These are phyloP conservation scores for Listronotus bonariensis DNA, from an alignment of 1,140 invertebrate species.

Conservation along the genomic window DNA sequence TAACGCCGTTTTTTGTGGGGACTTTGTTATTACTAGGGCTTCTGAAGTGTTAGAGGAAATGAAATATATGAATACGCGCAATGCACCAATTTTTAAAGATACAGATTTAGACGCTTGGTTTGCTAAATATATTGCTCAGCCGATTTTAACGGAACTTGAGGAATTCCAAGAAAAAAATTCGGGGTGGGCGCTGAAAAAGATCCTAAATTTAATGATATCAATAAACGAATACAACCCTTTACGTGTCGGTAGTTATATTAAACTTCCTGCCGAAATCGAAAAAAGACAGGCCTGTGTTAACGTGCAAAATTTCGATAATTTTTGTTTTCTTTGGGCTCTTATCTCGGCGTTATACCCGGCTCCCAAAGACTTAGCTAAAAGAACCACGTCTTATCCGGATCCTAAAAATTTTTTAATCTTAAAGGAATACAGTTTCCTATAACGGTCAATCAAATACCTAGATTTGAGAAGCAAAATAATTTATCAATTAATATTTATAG, in stretches of 20 bases:
- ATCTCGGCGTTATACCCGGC: constrained; percentile 42
- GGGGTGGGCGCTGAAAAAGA: constrained; percentile 32
- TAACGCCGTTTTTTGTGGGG: neutral
- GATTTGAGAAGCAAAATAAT: constrained; percentile 32
- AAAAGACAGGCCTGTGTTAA: constrained; percentile 52
- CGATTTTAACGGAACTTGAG: constrained; percentile 32
- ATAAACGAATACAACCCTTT: constrained; percentile 48
- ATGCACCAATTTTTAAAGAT: constrained; percentile 18
- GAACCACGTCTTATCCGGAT: too few relatives aligned
- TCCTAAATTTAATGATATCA: constrained; percentile 23
- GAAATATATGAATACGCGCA: constrained; percentile 18
- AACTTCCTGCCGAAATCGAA: constrained; percentile 48
- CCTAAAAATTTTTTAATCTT: too few relatives aligned
- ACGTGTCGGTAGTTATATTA: constrained; percentile 45
- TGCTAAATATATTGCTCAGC: constrained; percentile 6
- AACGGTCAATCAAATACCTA: too few relatives aligned
- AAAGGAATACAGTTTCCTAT: too few relatives aligned
- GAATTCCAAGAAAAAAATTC: too few relatives aligned
- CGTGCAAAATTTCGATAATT: constrained; percentile 52
- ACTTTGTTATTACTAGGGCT: too few relatives aligned
- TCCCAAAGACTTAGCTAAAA: constrained; percentile 13
- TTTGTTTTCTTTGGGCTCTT: constrained; percentile 53
- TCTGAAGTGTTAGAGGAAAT: neutral
- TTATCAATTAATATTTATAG: constrained; percentile 43
- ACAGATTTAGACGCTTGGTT: constrained; percentile 19